Conservation (phyloP, 2,113 vertebrate genomes). For the Tinamus guttatus region DNA sequence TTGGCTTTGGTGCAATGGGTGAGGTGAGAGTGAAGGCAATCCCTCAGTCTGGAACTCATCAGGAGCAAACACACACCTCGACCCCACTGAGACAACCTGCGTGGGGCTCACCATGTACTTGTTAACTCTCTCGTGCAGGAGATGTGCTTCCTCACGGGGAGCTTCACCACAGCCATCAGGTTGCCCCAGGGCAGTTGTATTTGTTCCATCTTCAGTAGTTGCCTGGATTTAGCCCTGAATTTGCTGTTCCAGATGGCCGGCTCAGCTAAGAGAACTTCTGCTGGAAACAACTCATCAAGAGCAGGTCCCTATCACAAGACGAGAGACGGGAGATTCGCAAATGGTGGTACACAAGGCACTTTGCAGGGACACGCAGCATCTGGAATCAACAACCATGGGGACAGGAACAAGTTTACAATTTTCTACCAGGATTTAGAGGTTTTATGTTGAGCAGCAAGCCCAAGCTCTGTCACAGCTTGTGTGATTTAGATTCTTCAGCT, state of each 20-base stretch:
- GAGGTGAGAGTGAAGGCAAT: too few species aligned
- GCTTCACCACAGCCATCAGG: not conserved
- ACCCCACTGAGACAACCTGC: not conserved
- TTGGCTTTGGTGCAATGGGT: too few species aligned
- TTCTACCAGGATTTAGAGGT: not conserved
- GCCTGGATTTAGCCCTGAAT: not conserved
- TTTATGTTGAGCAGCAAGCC: not conserved
- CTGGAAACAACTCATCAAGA: not conserved
- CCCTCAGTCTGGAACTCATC: not conserved
- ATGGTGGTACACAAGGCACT: not conserved
- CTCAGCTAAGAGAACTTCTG: not conserved
- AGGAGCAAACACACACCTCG: not conserved
- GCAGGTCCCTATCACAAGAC: not conserved
- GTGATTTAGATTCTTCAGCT: not conserved
- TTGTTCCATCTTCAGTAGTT: not conserved
- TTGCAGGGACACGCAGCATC: accelerated
- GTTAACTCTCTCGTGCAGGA: not conserved
- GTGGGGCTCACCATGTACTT: accelerated
- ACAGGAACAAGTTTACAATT: not conserved
- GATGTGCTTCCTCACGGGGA: not conserved
- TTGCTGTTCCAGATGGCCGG: not conserved
- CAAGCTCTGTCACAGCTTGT: not conserved
- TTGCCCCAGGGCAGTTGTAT: not conserved
- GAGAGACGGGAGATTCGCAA: not conserved
- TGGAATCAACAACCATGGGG: not conserved